These are phyloP conservation scores for Alouatta palliata DNA, from an alignment of 2,113 vertebrate species.

Conservation along the genomic window DNA sequence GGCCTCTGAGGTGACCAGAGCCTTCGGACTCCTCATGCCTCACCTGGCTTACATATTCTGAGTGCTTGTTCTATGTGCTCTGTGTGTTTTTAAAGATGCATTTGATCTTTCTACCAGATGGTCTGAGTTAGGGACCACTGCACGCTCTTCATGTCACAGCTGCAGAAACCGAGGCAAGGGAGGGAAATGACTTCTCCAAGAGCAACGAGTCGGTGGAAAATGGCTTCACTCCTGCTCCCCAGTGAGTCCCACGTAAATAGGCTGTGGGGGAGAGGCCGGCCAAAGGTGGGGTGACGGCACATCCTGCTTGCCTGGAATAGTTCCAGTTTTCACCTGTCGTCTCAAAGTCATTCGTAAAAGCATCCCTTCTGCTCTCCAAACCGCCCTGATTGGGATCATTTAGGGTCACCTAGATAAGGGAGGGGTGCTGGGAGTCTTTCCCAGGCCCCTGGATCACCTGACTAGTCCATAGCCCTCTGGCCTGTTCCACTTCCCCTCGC, in stretches of 20 bases:
- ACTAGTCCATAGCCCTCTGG: not conserved
- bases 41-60: not conserved
- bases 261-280: not conserved
- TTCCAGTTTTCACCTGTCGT: not conserved
- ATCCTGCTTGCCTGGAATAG: not conserved
- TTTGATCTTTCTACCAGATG: too few relatives aligned
- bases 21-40: not conserved
- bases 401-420: not conserved
- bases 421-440: not conserved
- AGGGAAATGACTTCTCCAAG: not conserved
- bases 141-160: not conserved
- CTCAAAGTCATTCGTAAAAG: too few relatives aligned
- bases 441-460: not conserved
- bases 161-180: not conserved
- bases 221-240: accelerated
- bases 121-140: not conserved
- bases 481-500: not conserved
- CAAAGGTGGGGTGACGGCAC: not conserved
- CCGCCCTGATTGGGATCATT: not conserved
- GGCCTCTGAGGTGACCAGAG: not conserved
- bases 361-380: not conserved
- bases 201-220: not conserved
- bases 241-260: not conserved
- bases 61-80: not conserved
- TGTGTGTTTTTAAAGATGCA: not conserved